phyloP scores from a whole-genome alignment of 2,113 vertebrate species.

The Morone chrysops region DNA sequence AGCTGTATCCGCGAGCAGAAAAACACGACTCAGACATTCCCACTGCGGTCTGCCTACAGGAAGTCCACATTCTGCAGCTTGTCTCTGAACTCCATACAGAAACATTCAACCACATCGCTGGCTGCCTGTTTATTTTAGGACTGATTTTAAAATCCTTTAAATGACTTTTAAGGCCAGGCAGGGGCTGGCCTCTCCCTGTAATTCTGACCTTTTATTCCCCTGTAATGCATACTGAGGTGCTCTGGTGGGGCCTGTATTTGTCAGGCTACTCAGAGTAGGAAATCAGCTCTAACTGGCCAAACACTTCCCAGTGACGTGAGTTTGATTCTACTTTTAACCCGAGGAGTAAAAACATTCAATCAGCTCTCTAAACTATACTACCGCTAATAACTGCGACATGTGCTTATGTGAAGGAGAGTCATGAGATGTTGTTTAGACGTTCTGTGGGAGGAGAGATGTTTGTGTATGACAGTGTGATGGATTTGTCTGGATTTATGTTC shows the following conservation, averaged over 20 bases:
- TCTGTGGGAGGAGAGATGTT: constrained; percentile 2
- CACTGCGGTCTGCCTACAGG: no score
- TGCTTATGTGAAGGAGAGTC: not conserved
- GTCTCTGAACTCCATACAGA: no score
- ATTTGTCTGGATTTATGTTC: not conserved
- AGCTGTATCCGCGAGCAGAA: no score
- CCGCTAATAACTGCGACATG: not conserved
- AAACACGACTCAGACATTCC: no score
- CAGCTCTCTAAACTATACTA: not conserved
- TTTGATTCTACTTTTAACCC: not conserved
- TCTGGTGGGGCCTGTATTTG: not conserved
- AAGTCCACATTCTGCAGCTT: no score
- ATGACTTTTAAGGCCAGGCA: no score
- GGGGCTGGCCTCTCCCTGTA: no score
- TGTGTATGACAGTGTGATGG: not conserved
- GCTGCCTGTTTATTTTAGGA: no score
- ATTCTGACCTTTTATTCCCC: no score
- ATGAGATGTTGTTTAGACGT: not conserved
- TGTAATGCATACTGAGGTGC: no score
- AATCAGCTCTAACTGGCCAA: not conserved
- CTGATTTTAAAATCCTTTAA: no score
- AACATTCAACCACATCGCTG: no score
- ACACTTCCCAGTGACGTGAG: not conserved
- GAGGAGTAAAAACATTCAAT: not conserved
- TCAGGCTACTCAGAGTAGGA: not conserved